These are phyloP conservation scores for Steatornis caripensis DNA, from an alignment of 2,113 vertebrate genomes.

Conservation along the genomic window DNA sequence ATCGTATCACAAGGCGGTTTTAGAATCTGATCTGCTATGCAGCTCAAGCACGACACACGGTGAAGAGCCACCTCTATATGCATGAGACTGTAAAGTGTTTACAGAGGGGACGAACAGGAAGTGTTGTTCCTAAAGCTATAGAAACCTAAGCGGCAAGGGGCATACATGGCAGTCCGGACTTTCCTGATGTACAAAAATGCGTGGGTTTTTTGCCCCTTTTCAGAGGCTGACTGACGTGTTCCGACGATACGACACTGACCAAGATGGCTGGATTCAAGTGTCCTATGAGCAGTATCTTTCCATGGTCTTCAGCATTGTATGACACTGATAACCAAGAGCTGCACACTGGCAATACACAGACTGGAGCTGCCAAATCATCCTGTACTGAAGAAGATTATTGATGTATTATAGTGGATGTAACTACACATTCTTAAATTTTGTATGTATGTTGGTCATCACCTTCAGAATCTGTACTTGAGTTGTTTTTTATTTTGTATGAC, in stretches of 20 bases:
- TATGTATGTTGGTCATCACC: not conserved
- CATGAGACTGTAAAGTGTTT: fast-evolving
- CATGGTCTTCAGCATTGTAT: constrained; percentile 97
- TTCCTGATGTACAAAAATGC: fast-evolving
- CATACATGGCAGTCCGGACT: not conserved
- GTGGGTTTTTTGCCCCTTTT: not conserved
- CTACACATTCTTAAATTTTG: constrained; percentile 9
- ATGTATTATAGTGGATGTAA: constrained; percentile 32
- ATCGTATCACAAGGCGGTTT: not conserved
- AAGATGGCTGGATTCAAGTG: constrained; percentile 98
- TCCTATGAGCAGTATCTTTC: constrained; percentile 98
- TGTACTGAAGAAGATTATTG: not conserved
- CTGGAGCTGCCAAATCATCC: constrained; percentile 65
- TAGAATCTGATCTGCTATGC: not conserved
- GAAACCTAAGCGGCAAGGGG: not conserved
- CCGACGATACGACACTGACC: constrained; percentile 92
- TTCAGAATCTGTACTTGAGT: constrained; percentile 12
- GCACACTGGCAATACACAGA: not conserved
- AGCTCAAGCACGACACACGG: not conserved
- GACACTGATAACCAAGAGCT: not conserved
- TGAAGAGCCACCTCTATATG: not conserved
- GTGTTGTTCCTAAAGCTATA: not conserved
- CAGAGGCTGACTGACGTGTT: constrained; percentile 97
- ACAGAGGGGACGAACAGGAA: not conserved
- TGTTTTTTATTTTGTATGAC: not conserved